Evolutionary conservation across 2,888 invertebrate species (phyloP).

Genomic region (Strigamia transsilvanica): DNA sequence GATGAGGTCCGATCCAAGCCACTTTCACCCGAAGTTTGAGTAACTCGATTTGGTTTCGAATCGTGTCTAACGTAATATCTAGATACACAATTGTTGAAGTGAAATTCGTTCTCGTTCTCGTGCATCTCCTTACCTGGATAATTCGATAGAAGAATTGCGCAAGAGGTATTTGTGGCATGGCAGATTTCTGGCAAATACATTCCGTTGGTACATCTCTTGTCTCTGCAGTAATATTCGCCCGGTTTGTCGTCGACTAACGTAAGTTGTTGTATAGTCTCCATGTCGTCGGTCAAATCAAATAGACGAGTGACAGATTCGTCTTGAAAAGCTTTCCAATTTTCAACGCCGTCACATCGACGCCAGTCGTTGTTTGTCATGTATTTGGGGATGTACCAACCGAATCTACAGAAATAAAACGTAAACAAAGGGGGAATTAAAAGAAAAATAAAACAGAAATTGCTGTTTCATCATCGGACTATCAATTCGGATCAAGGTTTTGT

Average conservation of each 20-base stretch:
- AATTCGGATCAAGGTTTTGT: not conserved
- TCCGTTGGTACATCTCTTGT: conserved; percentile 68
- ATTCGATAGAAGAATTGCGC: conserved; percentile 66
- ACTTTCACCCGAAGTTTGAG: conserved; percentile 73
- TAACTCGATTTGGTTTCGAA: conserved; percentile 69
- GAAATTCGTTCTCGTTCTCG: not conserved
- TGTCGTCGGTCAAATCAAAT: conserved; percentile 65
- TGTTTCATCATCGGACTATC: conserved; percentile 27
- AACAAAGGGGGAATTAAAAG: not conserved
- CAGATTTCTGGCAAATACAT: conserved; percentile 72
- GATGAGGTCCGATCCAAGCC: conserved; percentile 73
- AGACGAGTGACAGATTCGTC: conserved; percentile 65
- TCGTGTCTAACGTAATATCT: conserved; percentile 56
- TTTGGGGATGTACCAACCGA: conserved; percentile 65
- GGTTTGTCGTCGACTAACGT: not conserved
- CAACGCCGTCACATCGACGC: conserved; percentile 59
- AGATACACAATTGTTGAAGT: not conserved
- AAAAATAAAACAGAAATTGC: not conserved
- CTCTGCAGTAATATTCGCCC: conserved; percentile 65
- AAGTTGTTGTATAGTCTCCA: conserved; percentile 23
- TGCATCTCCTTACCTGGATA: conserved; percentile 63
- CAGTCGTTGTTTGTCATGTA: conserved; percentile 61
- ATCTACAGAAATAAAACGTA: conserved; percentile 58
- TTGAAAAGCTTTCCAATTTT: conserved; percentile 71
- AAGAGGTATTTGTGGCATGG: conserved; percentile 59